Conservation (phyloP, 2,113 vertebrate species). For the Anolis sagrei region DNA sequence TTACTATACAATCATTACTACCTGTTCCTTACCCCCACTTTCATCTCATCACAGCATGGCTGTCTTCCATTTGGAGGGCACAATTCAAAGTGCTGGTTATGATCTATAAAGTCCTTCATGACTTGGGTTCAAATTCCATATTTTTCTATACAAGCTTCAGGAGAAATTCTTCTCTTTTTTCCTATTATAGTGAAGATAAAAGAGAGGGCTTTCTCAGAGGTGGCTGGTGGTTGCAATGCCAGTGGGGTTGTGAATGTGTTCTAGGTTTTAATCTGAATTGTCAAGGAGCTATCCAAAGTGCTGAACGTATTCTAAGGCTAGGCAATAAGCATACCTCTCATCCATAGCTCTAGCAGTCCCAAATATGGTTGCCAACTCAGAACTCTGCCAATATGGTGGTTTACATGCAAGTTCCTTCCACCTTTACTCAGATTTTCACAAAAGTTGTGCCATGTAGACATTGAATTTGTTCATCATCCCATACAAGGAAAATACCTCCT, state of each 20-base stretch:
- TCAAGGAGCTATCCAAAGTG: background rate
- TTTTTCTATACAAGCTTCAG: too few relatives aligned
- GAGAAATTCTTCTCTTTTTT: too few relatives aligned
- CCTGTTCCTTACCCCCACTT: background rate
- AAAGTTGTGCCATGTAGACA: background rate
- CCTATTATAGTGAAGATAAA: too few relatives aligned
- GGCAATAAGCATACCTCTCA: too few relatives aligned
- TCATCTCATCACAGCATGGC: background rate
- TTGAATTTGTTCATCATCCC: background rate
- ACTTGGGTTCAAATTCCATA: too few relatives aligned
- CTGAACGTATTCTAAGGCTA: background rate
- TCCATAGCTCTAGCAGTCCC: background rate
- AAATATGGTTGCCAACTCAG: background rate
- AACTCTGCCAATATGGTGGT: background rate
- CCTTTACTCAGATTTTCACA: background rate
- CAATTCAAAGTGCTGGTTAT: too few relatives aligned
- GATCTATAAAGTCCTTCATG: too few relatives aligned
- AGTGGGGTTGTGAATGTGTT: too few relatives aligned
- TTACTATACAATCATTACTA: background rate
- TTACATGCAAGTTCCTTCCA: background rate
- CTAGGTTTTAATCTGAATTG: too few relatives aligned
- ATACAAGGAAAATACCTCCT: conserved; percentile 1
- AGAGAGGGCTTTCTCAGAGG: too few relatives aligned
- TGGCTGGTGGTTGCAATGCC: too few relatives aligned
- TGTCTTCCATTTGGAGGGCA: too few relatives aligned